Conservation (phyloP, 2,888 invertebrate species). For the Girardia tigrina region DNA sequence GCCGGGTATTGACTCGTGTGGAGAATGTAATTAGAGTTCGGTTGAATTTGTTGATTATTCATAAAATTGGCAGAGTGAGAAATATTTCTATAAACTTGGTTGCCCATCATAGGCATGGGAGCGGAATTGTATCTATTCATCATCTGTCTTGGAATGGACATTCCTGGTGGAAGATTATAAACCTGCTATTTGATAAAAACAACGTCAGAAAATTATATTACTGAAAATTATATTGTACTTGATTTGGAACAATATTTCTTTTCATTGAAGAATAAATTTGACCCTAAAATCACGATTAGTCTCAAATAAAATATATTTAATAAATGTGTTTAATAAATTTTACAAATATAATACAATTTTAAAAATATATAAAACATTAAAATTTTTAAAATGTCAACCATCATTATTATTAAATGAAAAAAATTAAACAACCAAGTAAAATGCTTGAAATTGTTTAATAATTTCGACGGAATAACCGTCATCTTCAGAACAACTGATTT, state of each 20-base stretch:
- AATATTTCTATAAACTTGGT: neutral
- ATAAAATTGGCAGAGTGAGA: neutral
- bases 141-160: neutral
- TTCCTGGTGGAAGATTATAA: neutral
- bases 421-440: no score
- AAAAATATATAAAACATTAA: no score
- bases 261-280: constrained; percentile 3
- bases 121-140: neutral
- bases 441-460: no score
- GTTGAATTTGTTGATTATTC: neutral
- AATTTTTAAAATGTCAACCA: no score
- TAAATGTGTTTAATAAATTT: no score
- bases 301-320: no score
- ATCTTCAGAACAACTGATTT: no score
- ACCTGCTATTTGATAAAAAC: neutral
- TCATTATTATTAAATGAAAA: no score
- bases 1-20: neutral
- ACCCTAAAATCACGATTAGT: no score
- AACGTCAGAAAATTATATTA: neutral
- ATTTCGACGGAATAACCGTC: no score
- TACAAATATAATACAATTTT: no score
- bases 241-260: neutral
- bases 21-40: neutral
- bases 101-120: neutral
- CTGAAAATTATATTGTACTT: neutral